Conservation (phyloP, 2,888 invertebrate genomes). For the Eilema griseolum region DNA sequence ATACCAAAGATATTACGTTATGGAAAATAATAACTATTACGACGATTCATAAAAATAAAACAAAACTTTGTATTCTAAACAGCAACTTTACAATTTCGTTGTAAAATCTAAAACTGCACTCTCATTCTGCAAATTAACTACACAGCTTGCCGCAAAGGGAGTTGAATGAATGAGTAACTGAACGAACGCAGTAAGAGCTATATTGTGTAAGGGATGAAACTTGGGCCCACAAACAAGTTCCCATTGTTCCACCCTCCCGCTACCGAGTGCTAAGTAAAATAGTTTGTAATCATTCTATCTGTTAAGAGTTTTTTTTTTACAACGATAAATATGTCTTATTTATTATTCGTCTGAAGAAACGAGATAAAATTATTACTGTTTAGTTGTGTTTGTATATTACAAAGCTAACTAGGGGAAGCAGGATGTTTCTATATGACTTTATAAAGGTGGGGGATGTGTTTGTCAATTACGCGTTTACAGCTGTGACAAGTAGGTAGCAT, state of each 20-base stretch:
- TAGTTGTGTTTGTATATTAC: too few species aligned
- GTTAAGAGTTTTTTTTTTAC: constrained; percentile 33
- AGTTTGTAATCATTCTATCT: constrained; percentile 46
- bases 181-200: constrained; percentile 66
- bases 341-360: neutral
- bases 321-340: neutral
- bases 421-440: too few species aligned
- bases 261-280: constrained; percentile 49
- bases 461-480: too few species aligned
- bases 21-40: too few species aligned
- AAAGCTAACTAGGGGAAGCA: too few species aligned
- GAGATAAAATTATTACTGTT: too few species aligned
- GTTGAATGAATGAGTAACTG: constrained; percentile 64
- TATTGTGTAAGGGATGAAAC: constrained; percentile 76
- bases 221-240: constrained; percentile 70
- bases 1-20: too few species aligned
- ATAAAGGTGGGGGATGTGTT: too few species aligned
- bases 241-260: constrained; percentile 65
- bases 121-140: constrained; percentile 27
- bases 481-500: too few species aligned
- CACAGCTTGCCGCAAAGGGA: constrained; percentile 56
- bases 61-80: neutral
- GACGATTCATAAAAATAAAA: neutral
- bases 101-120: constrained; percentile 10
- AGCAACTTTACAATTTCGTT: neutral